Percentiles rank a stretch among this genome's conserved stretches.
These are phyloP conservation scores for Ophiodon elongatus DNA, from an alignment of 2,113 vertebrate species.

Conservation along the genomic window DNA sequence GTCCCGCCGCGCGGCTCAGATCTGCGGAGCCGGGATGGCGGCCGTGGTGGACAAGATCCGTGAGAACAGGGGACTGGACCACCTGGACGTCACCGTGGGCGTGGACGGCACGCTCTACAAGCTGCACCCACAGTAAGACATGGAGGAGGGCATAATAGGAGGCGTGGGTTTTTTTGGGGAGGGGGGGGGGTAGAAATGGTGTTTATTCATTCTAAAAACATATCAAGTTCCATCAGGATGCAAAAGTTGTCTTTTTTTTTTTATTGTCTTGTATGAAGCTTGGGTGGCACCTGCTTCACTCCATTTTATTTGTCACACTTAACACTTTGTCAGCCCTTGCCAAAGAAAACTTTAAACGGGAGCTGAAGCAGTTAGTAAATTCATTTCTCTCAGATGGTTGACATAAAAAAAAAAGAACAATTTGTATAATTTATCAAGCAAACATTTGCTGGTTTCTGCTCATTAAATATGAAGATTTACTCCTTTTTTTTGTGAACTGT, in stretches of 20 bases:
- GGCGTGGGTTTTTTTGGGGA: too few relatives aligned
- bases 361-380: neutral
- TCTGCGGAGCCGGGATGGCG: slow-evolving; percentile 97
- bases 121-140: slow-evolving; percentile 94
- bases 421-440: neutral
- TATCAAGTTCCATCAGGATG: neutral
- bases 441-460: neutral
- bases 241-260: neutral
- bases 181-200: neutral
- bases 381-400: neutral
- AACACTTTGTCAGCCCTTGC: neutral
- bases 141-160: neutral
- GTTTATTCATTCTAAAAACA: slow-evolving; percentile 1
- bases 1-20: slow-evolving; percentile 91
- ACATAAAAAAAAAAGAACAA: neutral
- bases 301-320: neutral
- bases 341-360: neutral
- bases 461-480: neutral
- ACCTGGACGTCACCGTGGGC: slow-evolving; percentile 93
- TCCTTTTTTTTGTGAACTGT: neutral
- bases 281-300: neutral
- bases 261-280: too few relatives aligned
- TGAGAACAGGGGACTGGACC: slow-evolving; percentile 93
- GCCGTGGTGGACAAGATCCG: slow-evolving; percentile 97
- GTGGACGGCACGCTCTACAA: slow-evolving; percentile 98